phyloP scores from a whole-genome alignment of 2,113 vertebrate genomes.

The Urocitellus parryii region DNA sequence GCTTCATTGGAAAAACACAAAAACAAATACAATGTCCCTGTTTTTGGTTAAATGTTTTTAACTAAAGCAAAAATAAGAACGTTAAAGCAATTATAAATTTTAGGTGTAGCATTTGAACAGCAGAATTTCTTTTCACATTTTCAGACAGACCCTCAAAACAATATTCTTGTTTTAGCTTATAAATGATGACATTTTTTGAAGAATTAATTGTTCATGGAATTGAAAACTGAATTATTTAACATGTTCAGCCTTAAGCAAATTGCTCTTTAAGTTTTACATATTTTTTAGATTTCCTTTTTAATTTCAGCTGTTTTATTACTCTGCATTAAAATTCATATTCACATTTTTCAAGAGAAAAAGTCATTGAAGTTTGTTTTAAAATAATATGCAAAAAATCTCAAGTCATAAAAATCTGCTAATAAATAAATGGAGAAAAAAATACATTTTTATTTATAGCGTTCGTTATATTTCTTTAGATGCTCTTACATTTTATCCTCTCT shows the following conservation, averaged over 20 bases:
- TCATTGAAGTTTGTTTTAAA: constrained; percentile 4
- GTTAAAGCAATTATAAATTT: background rate
- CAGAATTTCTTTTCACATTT: constrained; percentile 44
- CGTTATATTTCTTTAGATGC: background rate
- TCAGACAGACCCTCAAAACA: background rate
- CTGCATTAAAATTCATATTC: background rate
- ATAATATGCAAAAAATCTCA: background rate
- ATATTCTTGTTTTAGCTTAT: background rate
- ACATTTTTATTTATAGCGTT: background rate
- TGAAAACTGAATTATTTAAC: constrained; percentile 51
- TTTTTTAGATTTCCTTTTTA: constrained; percentile 14
- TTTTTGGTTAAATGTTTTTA: constrained; percentile 25
- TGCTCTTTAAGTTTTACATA: constrained; percentile 12
- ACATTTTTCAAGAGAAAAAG: background rate
- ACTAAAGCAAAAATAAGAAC: background rate
- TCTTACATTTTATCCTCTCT: background rate
- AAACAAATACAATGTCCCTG: background rate
- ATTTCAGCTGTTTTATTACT: constrained; percentile 15
- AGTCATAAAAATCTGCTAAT: background rate
- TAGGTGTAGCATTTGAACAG: background rate
- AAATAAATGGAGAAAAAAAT: constrained; percentile 16
- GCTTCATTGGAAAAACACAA: constrained; percentile 24
- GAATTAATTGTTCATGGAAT: constrained; percentile 21
- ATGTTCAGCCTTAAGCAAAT: constrained; percentile 6
- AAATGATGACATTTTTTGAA: background rate